Conservation (phyloP, 2,797 vertebrate species). For the Darevskia mixta region DNA sequence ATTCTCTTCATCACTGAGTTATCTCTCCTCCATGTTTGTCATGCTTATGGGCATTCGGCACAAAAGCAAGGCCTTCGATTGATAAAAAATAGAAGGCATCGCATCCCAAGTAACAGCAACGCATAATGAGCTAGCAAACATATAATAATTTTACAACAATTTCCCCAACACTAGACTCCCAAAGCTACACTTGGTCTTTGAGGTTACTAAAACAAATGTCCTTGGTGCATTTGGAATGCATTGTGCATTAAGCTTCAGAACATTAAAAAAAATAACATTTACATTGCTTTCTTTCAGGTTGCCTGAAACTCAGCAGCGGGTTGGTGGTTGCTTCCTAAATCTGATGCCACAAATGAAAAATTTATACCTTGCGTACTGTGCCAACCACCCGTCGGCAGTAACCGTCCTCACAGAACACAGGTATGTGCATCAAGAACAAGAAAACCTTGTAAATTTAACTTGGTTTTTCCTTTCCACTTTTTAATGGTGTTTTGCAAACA, state of each 20-base stretch:
- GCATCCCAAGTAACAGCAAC: background rate
- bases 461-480: background rate
- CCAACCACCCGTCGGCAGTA: constrained; percentile 96
- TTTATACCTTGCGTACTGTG: constrained; percentile 93
- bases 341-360: constrained; percentile 95
- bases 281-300: constrained; percentile 78
- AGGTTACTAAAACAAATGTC: background rate
- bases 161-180: background rate
- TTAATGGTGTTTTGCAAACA: background rate
- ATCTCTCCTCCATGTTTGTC: background rate
- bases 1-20: background rate
- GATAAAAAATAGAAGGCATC: background rate
- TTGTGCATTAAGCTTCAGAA: background rate
- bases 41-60: background rate
- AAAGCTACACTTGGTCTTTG: background rate
- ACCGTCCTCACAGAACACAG: constrained; percentile 94
- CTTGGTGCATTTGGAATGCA: background rate
- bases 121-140: background rate
- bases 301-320: constrained; percentile 93
- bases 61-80: background rate
- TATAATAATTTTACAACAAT: background rate
- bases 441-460: background rate
- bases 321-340: constrained; percentile 95
- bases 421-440: constrained; percentile 71
- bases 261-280: background rate